These are phyloP conservation scores for Heterotis niloticus DNA, from an alignment of 2,113 vertebrate genomes.

Conservation along the genomic window DNA sequence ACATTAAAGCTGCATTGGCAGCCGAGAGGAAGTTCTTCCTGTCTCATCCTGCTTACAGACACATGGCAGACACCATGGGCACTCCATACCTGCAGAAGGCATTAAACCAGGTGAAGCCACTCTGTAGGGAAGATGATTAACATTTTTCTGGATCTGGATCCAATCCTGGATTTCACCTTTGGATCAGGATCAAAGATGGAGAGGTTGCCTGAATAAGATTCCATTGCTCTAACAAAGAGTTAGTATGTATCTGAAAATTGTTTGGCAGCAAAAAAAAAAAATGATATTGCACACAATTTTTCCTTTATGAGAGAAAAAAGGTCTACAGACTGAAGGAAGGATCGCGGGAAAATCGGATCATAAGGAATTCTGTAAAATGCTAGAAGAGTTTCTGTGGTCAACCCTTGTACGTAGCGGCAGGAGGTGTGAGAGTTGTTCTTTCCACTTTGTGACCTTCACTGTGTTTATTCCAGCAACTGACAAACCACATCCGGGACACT, in stretches of 20 bases:
- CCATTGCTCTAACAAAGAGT: neutral
- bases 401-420: too few species aligned
- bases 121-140: neutral
- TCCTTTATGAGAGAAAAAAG: too few species aligned
- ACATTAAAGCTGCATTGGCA: constrained; percentile 68
- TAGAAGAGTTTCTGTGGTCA: too few species aligned
- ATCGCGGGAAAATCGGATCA: too few species aligned
- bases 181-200: too few species aligned
- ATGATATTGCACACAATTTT: too few species aligned
- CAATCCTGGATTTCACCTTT: neutral
- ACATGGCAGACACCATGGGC: constrained; percentile 74
- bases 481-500: constrained; percentile 86
- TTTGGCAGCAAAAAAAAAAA: too few species aligned
- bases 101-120: constrained; percentile 66
- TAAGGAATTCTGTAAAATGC: too few species aligned
- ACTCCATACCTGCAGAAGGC: constrained; percentile 72
- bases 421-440: neutral
- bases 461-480: constrained; percentile 76
- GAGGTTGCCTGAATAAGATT: neutral
- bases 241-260: too few species aligned
- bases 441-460: constrained; percentile 7
- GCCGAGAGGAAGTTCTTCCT: constrained; percentile 73
- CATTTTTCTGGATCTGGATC: too few species aligned
- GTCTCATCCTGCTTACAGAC: constrained; percentile 68
- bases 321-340: too few species aligned